These are phyloP conservation scores for Leguminivora glycinivorella DNA, from an alignment of 1,140 invertebrate genomes.

Conservation along the genomic window DNA sequence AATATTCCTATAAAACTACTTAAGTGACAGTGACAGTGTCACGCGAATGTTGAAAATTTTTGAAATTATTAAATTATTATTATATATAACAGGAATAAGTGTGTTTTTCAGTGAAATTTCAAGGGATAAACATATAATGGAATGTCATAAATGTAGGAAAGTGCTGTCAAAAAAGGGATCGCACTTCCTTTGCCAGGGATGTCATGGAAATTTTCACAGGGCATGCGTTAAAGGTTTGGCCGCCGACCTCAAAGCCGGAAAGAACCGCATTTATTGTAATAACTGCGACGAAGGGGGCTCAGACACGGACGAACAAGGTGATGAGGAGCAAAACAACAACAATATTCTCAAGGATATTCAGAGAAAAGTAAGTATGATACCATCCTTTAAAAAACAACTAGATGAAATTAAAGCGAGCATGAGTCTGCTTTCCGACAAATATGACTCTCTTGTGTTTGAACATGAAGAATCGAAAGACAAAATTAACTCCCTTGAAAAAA, in stretches of 20 bases:
- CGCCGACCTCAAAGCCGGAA: conserved; percentile 16
- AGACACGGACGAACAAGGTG: not conserved
- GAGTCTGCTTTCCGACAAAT: conserved; percentile 34
- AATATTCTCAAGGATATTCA: conserved; percentile 23
- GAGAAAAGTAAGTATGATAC: not conserved
- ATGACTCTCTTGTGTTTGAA: conserved; percentile 32
- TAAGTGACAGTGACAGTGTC: no score
- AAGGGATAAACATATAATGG: not conserved
- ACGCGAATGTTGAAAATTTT: no score
- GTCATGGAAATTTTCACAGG: conserved; percentile 20
- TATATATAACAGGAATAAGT: no score
- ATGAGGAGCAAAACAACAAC: not conserved
- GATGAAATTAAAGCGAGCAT: conserved; percentile 30
- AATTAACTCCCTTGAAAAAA: conserved; percentile 34
- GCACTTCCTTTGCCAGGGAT: conserved; percentile 1
- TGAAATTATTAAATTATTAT: no score
- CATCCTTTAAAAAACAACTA: conserved; percentile 31
- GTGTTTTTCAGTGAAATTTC: no score
- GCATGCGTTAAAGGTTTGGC: conserved; percentile 19
- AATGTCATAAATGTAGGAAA: not conserved
- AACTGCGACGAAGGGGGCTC: conserved; percentile 16
- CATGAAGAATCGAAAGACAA: conserved; percentile 33
- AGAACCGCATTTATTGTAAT: conserved; percentile 1
- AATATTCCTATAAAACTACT: no score
- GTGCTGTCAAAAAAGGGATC: not conserved